A percentile compares a stretch with the other conserved stretches of the same genome.
Evolutionary conservation across 2,113 vertebrate genomes (phyloP).

Genomic region (Nothoprocta pentlandii): DNA sequence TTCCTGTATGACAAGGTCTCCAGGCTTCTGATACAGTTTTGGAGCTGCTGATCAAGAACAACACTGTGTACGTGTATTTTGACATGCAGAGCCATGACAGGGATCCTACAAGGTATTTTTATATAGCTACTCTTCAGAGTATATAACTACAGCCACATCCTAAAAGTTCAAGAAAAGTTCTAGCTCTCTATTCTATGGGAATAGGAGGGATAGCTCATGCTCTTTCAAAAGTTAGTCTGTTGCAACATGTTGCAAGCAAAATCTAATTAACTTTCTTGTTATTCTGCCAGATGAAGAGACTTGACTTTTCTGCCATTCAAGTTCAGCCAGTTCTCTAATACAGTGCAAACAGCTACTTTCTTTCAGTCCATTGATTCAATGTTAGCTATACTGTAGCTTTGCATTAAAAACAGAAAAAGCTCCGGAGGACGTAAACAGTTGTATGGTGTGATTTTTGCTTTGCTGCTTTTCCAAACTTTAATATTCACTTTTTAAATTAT

Average conservation of each 20-base stretch:
- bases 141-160: background rate
- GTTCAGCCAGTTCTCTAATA: background rate
- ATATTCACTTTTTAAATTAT: background rate
- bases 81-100: background rate
- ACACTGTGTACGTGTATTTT: background rate
- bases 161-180: background rate
- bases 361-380: fast-evolving
- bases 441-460: background rate
- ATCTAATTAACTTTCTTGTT: background rate
- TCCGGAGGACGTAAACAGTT: background rate
- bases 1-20: background rate
- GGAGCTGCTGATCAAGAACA: background rate
- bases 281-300: background rate
- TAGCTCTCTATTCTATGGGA: background rate
- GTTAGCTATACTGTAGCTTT: background rate
- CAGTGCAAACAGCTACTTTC: background rate
- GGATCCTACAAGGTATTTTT: background rate
- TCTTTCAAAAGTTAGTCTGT: background rate
- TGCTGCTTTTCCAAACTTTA: background rate
- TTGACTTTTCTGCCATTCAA: background rate
- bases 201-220: background rate
- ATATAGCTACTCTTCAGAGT: background rate
- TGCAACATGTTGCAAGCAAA: background rate
- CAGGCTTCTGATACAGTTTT: background rate
- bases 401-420: background rate